Percentiles rank a stretch among this genome's conserved stretches.
These are phyloP conservation scores for Opisthocomus hoazin DNA, from an alignment of 2,113 vertebrate genomes.

Conservation along the genomic window DNA sequence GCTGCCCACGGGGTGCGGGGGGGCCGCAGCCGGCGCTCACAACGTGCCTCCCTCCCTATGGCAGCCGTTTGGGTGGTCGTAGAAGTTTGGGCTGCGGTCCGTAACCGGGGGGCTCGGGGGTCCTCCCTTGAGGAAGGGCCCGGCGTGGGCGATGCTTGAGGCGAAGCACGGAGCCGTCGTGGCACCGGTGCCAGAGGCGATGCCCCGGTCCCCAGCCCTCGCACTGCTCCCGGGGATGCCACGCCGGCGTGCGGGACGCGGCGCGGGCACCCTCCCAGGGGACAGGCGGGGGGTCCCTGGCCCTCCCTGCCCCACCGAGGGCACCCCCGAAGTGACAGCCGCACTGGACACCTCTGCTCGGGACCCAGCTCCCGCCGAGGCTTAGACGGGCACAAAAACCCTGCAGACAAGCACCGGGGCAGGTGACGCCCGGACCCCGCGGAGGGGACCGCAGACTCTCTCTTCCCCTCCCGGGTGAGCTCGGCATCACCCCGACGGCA, in stretches of 20 bases:
- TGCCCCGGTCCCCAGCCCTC: neutral
- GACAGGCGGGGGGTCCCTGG: neutral
- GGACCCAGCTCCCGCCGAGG: neutral
- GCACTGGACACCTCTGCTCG: neutral
- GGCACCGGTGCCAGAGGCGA: neutral
- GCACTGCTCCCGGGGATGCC: neutral
- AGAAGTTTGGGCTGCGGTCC: neutral
- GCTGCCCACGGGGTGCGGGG: neutral
- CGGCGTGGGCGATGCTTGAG: neutral
- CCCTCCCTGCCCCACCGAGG: neutral
- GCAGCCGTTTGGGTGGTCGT: neutral
- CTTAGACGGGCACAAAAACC: neutral
- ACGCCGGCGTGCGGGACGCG: neutral
- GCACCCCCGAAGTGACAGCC: neutral
- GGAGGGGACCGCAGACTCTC: no score
- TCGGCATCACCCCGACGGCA: neutral
- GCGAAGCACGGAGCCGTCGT: neutral
- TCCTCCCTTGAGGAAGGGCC: neutral
- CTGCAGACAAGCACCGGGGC: rapidly evolving
- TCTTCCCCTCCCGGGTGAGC: neutral
- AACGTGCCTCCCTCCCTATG: neutral
- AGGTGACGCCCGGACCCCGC: neutral
- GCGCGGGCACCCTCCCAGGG: neutral
- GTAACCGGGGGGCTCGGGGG: rapidly evolving
- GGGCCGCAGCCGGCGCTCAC: no score